Evolutionary conservation across 2,113 vertebrate species (phyloP), one percentile per base, ranked within the genome.

Genomic region (Poecilia latipinna): DNA sequence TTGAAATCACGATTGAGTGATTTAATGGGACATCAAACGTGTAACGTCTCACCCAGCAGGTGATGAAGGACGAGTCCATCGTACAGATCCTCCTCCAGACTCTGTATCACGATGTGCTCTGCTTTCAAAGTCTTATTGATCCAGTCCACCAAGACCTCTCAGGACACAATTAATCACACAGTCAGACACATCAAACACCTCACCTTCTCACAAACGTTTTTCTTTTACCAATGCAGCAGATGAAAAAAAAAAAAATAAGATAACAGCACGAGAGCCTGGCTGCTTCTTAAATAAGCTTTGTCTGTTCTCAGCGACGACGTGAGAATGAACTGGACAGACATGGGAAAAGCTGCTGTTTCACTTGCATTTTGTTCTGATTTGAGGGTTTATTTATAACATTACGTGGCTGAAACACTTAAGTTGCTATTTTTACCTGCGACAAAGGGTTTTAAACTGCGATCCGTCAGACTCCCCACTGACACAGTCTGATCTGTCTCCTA

Each of bases 21-120:
- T 63, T 62, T 62, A 71, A 86, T 67, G 44, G 26, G 65, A 76
- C 61, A 61, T 61, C 4, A 79, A 75, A 64, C 44, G 44, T 72
- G 62, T 4, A 51, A 79, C 12, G 66, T 77, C 95, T 96, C 90
- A 99, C 98, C 93, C 80, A 98, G 89, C 39, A 99, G 95, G 87
- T 99, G 97, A 88, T 99, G 97, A 82, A 99, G 94, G 17, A 99
- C 93, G 66, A 99, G 94, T 19, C 98, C 97, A 11, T 99, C 97
- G 0, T 88, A 99, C 22, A 99, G 75, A 89, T 99, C 98, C 75
- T 98, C 96, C 78, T 98, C 96, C 90, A 99, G 83, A 80, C 88
- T 95, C 84, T 93, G 95, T 63, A 97, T 96, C 42, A 98, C 94
- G 1, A 99, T 96, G 86, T 99, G 96, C 62, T 99, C 96, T 0